Evolutionary conservation across 2,888 invertebrate species (phyloP), one percentile per base, ranked within the genome.

Genomic region (Xestia xanthographa): DNA sequence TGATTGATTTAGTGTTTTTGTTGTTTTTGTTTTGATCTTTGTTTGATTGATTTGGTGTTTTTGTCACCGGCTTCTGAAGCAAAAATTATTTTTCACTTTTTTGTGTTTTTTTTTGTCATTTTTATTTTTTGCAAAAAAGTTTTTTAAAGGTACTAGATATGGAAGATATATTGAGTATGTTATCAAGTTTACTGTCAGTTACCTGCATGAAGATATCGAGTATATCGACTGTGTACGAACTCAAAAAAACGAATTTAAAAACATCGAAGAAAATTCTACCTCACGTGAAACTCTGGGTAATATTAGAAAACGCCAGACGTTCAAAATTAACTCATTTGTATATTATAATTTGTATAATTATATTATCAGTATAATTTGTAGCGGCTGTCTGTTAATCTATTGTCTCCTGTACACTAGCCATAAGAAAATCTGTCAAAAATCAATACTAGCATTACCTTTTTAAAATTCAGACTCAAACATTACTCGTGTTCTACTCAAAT

Each of bases 401-500:
- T 11, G 5, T 43, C 26, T 45, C 17, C 58, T 58, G 29, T 41
- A 41, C 17, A 41, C 0, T 11, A 72, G 14, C 71, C 4, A 41
- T 63, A 75, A 66, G 12, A 45, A 34, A 48, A 62, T 34, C 75
- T n/a, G 50, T 69, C 45, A 69, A 72, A 66, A 72, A 69, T 66
- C 60, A 72, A 69, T 34, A 45, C 20, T 6, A 34, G 26, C n/a
- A 56, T 50, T 34, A n/a, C 62, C 34, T 11, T 56, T 78, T 72
- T 17, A n/a, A 83, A 77, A 75, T 67, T 66, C 20, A 58, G 26
- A 43, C 66, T 20, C 29, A 0, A 29, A 48, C n/a, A 58, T 66
- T n/a, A 48, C 22, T 60, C 26, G 75, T 66, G 6, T 60, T 5
- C 12, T 56, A 58, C 43, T 53, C 26, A 69, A 75, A 84, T 66